phyloP scores from a whole-genome alignment of 2,113 vertebrate species.

The Numida meleagris region DNA sequence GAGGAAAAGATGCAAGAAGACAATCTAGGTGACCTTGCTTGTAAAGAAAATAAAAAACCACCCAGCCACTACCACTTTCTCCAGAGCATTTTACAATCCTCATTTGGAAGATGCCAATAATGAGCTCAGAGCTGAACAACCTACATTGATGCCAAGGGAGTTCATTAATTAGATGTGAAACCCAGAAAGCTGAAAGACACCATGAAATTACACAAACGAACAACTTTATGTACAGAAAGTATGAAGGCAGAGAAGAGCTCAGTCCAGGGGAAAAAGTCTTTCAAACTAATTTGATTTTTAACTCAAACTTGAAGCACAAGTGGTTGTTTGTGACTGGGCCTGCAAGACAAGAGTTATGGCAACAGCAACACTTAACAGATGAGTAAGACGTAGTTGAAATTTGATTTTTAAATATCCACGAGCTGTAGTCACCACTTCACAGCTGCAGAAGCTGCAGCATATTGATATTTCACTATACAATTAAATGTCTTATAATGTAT shows the following conservation, averaged over 20 bases:
- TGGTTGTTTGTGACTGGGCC: neutral
- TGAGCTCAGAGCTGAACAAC: conserved; percentile 13
- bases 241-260: neutral
- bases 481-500: neutral
- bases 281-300: neutral
- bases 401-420: neutral
- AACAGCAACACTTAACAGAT: neutral
- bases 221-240: neutral
- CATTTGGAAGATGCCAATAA: conserved; percentile 30
- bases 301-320: neutral
- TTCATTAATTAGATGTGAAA: conserved; percentile 21
- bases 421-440: neutral
- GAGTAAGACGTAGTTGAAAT: neutral
- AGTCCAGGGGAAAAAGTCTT: neutral
- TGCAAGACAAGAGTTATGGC: neutral
- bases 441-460: neutral
- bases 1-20: neutral
- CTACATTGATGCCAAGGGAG: neutral
- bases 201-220: neutral
- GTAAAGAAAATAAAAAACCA: neutral
- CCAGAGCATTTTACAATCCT: neutral
- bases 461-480: neutral
- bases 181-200: neutral
- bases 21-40: neutral
- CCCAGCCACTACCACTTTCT: neutral